Percentiles rank a stretch among this genome's conserved stretches.
These are phyloP conservation scores for Hydractinia echinata DNA, from an alignment of 30 jellyfish, hydroid and myxozoan genomes.

Conservation along the genomic window DNA sequence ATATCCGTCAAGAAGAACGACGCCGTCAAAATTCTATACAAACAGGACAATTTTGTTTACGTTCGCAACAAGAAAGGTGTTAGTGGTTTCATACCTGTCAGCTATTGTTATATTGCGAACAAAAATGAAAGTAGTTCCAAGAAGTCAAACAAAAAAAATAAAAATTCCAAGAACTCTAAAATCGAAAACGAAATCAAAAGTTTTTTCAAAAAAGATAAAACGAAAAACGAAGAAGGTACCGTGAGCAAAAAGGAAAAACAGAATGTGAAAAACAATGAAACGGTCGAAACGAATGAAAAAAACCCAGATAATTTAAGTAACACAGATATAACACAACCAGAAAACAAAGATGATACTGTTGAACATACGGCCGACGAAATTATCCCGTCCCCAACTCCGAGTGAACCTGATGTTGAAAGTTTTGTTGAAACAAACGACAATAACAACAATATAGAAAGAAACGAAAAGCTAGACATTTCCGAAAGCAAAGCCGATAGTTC, in stretches of 20 bases:
- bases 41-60: constrained; percentile 3
- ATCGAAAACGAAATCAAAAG: neutral
- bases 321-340: too few relatives aligned
- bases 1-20: constrained; percentile 16
- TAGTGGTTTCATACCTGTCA: constrained; percentile 14
- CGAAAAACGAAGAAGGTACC: neutral
- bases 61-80: neutral
- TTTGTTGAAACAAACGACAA: too few relatives aligned
- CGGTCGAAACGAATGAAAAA: too few relatives aligned
- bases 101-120: neutral
- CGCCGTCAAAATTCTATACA: neutral
- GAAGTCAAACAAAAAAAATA: too few relatives aligned
- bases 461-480: too few relatives aligned
- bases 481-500: too few relatives aligned
- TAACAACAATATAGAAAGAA: too few relatives aligned
- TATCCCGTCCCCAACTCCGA: too few relatives aligned
- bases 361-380: too few relatives aligned
- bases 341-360: too few relatives aligned
- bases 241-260: neutral
- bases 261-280: neutral
- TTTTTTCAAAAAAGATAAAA: neutral
- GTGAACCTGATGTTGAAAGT: too few relatives aligned
- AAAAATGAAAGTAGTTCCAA: neutral
- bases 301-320: too few relatives aligned
- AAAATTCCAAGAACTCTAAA: neutral